Base-by-base conservation (phyloP, 2,113 vertebrate species). In the Eptatretus burgeri region DNA sequence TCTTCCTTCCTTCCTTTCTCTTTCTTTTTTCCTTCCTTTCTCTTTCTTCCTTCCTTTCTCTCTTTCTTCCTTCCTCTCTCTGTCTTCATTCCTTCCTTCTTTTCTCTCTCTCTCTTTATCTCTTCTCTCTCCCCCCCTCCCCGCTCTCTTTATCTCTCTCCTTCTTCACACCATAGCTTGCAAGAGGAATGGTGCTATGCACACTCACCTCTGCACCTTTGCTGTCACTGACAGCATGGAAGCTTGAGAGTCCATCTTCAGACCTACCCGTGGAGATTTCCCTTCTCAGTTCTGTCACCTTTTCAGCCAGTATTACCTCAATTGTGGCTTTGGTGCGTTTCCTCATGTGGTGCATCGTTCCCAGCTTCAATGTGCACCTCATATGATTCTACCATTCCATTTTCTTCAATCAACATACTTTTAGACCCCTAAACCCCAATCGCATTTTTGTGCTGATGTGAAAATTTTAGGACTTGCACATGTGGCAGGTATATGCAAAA, bases 131-230 rank as follows among this genome's bases (percentile, higher is more conserved):
- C 20, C 11, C 56, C 9, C 11, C 11, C 56, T 17, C 20, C 11
- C 56, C 9, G 11, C 9, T 60, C 53, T 60, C 53, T 60, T 12
- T 9, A 19, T 60, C 56, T 60, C 56, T 19, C 56, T 60, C n/a
- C 52, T 17, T 17, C 5, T 56, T 5, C 13, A 20, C 56, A 12
- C 65, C 65, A 41, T 70, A 96, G 91, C 75, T 96, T 67, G 85
- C 86, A 63, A 82, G 87, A 52, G 87, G 91, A 62, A 93, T 96
- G 88, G 82, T 96, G 67, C 82, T 96, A 70, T 81, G 84, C 77
- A 95, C 88, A 7, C 86, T 95, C 67, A 85, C 93, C 62, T 96
- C 91, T 63, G 91, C 91, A 52, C 91, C 91, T 1, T 91, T 96
- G 52, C 86, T 96, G 85, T 96, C 91, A 1, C 81, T 85, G 64